Conservation (phyloP, 2,797 vertebrate species). For the Trematomus bernacchii region DNA sequence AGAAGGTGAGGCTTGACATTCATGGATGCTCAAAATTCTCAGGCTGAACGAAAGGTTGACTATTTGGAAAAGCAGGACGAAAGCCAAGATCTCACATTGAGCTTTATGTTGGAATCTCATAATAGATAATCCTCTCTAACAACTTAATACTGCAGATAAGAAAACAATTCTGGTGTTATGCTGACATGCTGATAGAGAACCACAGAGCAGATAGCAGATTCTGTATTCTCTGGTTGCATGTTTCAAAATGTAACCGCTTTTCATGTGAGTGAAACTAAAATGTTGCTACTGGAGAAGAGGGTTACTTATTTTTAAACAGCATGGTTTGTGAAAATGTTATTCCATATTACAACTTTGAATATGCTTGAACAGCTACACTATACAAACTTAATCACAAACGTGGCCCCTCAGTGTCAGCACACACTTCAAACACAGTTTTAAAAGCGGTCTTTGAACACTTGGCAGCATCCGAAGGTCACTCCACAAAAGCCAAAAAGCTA, state of each 20-base stretch:
- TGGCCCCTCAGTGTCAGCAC: conserved; percentile 2
- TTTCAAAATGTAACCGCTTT: too few relatives aligned
- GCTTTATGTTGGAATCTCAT: not conserved
- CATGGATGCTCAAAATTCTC: too few relatives aligned
- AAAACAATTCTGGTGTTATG: not conserved
- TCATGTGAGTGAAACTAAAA: too few relatives aligned
- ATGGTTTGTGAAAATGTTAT: not conserved
- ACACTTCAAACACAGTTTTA: conserved; percentile 29
- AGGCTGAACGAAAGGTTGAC: not conserved
- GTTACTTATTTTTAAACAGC: not conserved
- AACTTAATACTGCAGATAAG: not conserved
- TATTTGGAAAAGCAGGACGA: not conserved
- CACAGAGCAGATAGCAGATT: too few relatives aligned
- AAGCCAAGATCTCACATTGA: not conserved
- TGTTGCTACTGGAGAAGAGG: not conserved
- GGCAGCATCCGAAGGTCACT: conserved; percentile 56
- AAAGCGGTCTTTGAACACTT: conserved; percentile 37
- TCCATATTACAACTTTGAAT: not conserved
- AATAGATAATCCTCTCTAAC: not conserved
- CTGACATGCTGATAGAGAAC: not conserved
- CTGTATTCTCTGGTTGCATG: not conserved
- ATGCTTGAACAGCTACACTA: not conserved
- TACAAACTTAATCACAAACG: not conserved
- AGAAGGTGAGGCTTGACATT: not conserved
- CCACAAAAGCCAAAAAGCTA: conserved; percentile 41